Evolutionary conservation across 2,113 vertebrate species (phyloP).

Genomic region (Danionella cerebrum): DNA sequence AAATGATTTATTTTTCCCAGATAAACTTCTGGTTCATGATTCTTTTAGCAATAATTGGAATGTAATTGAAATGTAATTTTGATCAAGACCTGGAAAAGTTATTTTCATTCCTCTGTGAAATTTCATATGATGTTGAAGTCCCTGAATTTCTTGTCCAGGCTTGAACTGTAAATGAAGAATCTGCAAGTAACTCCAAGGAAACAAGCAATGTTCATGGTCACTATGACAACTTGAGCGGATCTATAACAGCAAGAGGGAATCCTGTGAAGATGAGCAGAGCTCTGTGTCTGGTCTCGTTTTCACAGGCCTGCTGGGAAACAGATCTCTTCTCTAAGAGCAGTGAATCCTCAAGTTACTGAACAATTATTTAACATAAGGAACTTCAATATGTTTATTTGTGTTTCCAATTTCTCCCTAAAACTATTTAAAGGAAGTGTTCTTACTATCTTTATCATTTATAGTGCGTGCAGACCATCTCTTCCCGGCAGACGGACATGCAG

Average conservation of each 20-base stretch:
- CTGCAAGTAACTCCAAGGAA: slow-evolving; percentile 26
- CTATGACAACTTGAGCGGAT: slow-evolving; percentile 38
- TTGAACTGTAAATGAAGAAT: not conserved
- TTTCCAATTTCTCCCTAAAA: not conserved
- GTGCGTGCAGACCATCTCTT: slow-evolving; percentile 81
- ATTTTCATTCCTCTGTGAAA: too few relatives aligned
- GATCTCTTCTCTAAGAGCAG: not conserved
- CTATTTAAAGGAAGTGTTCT: not conserved
- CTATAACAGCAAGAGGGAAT: slow-evolving; percentile 12
- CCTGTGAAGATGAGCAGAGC: slow-evolving; percentile 16
- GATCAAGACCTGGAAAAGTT: too few relatives aligned
- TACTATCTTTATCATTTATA: slow-evolving; percentile 44
- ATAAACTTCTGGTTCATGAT: too few relatives aligned
- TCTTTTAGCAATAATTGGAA: too few relatives aligned
- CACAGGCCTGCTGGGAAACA: not conserved
- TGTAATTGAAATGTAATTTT: too few relatives aligned
- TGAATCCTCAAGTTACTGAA: too few relatives aligned
- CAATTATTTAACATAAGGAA: too few relatives aligned
- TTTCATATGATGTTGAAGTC: too few relatives aligned
- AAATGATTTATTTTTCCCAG: too few relatives aligned
- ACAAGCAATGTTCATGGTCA: slow-evolving; percentile 21
- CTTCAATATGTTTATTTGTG: not conserved
- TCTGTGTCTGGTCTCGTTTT: slow-evolving; percentile 26
- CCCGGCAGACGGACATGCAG: slow-evolving; percentile 88
- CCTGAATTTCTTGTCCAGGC: not conserved